Conservation (phyloP, 2,888 invertebrate genomes). For the Leistus spinibarbis region DNA sequence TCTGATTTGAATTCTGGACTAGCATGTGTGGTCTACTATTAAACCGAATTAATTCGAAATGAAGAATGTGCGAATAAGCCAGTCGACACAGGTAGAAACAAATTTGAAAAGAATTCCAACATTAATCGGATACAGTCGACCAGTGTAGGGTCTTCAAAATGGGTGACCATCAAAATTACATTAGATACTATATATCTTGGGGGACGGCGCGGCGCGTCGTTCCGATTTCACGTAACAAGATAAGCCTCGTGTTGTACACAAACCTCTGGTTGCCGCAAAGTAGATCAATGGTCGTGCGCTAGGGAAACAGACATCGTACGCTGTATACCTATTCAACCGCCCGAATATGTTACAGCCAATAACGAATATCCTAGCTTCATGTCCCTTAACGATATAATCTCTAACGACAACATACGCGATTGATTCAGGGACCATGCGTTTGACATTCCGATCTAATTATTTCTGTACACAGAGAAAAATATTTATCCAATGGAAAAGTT, state of each 20-base stretch:
- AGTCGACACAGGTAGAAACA: neutral
- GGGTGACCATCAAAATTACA: slow-evolving; percentile 35
- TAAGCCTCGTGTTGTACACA: slow-evolving; percentile 27
- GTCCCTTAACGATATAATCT: neutral
- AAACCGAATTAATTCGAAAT: neutral
- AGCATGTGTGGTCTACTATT: neutral
- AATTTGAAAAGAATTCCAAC: neutral
- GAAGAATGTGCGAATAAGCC: neutral
- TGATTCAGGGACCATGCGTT: neutral
- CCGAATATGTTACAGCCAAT: neutral
- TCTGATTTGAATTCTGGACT: neutral
- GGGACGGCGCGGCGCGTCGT: slow-evolving; percentile 4
- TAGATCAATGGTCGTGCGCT: slow-evolving; percentile 6
- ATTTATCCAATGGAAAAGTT: no score
- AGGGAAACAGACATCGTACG: neutral
- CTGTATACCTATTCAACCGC: neutral
- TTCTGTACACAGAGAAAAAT: no score
- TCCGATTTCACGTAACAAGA: slow-evolving; percentile 23
- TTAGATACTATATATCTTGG: slow-evolving; percentile 24
- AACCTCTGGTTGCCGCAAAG: neutral
- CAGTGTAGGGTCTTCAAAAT: neutral
- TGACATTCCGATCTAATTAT: neutral
- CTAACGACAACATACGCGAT: neutral
- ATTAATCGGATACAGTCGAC: neutral
- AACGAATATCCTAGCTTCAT: neutral